These are phyloP conservation scores for Sylvia atricapilla DNA, from an alignment of 2,113 vertebrate species.

Conservation along the genomic window DNA sequence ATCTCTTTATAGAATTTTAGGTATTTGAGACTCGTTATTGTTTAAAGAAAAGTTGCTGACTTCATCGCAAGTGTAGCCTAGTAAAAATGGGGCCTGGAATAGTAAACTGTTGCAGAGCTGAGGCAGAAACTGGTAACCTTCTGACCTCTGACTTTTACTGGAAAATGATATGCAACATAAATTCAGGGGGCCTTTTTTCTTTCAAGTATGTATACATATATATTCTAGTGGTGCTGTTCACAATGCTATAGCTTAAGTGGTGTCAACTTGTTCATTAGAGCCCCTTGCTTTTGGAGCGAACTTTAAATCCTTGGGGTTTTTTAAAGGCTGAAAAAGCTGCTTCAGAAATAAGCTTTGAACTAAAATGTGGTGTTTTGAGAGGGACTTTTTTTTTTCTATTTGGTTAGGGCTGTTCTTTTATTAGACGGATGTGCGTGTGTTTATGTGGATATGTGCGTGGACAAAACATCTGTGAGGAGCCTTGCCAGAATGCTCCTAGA, in stretches of 20 bases:
- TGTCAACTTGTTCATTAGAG: constrained; percentile 45
- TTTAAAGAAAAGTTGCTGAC: constrained; percentile 76
- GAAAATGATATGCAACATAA: constrained; percentile 77
- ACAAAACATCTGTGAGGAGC: neutral
- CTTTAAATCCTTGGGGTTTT: neutral
- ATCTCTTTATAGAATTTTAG: constrained; percentile 66
- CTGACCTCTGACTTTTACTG: constrained; percentile 78
- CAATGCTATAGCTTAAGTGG: neutral
- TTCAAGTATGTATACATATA: constrained; percentile 52
- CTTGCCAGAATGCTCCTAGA: neutral
- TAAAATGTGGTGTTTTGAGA: neutral
- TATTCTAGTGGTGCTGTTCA: constrained; percentile 10
- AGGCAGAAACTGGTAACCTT: constrained; percentile 75
- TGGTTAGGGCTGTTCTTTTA: neutral
- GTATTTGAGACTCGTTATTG: constrained; percentile 66
- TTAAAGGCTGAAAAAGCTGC: neutral
- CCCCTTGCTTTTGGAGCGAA: neutral
- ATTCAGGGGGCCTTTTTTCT: constrained; percentile 73
- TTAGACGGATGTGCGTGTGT: neutral
- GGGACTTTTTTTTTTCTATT: neutral
- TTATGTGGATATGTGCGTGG: neutral
- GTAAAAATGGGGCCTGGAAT: constrained; percentile 70
- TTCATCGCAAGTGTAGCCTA: constrained; percentile 68
- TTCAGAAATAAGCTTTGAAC: neutral
- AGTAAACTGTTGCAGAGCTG: constrained; percentile 73